These are phyloP conservation scores for Yoshiicerus persimilis DNA, from an alignment of 1,140 invertebrate genomes.

Conservation along the genomic window DNA sequence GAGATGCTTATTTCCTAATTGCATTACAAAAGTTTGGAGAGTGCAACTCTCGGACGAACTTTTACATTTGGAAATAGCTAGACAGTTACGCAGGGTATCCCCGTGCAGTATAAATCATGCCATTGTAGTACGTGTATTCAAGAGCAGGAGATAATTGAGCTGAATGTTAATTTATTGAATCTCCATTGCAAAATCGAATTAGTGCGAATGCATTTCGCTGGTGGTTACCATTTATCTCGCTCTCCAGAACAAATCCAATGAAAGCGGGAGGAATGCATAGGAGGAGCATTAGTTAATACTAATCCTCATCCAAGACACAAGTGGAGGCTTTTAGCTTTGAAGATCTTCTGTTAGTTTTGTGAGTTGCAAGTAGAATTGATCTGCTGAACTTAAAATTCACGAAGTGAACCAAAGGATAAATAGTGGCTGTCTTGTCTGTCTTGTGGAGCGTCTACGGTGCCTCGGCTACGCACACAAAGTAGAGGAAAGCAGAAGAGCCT, in stretches of 20 bases:
- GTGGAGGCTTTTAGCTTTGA: neutral
- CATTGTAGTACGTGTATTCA: neutral
- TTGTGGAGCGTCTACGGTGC: neutral
- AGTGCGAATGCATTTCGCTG: neutral
- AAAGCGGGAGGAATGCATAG: neutral
- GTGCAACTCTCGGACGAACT: neutral
- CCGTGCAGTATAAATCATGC: neutral
- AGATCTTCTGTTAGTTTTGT: neutral
- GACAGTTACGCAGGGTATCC: too few relatives aligned
- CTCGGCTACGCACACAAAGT: neutral
- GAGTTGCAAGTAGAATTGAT: neutral
- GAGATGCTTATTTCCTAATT: neutral
- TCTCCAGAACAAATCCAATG: neutral
- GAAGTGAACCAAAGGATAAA: neutral
- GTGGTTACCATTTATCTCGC: neutral
- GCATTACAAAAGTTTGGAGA: neutral
- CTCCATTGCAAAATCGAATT: neutral
- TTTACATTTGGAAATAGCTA: too few relatives aligned
- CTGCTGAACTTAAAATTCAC: constrained; percentile 13
- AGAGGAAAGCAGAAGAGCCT: neutral
- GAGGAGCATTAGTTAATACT: neutral
- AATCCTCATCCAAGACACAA: neutral
- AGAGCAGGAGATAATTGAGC: neutral
- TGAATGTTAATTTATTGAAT: neutral
- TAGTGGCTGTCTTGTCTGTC: neutral